Conservation (phyloP, 2,113 vertebrate genomes). For the Mobula hypostoma region DNA sequence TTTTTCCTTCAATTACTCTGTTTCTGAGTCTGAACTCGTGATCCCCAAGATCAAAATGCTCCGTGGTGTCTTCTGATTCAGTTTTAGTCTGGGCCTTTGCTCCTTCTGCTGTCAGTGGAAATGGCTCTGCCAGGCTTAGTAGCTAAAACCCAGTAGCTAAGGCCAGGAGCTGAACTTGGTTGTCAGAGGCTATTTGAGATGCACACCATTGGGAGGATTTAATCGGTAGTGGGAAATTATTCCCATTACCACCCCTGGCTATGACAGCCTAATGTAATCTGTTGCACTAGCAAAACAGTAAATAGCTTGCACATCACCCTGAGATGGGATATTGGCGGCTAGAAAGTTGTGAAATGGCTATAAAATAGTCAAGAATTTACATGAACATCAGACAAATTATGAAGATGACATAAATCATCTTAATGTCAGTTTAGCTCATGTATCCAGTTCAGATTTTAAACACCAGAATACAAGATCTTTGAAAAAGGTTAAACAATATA, state of each 20-base stretch:
- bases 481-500: not conserved
- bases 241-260: too few relatives aligned
- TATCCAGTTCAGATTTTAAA: not conserved
- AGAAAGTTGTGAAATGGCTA: not conserved
- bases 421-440: not conserved
- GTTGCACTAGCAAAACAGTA: not conserved
- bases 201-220: too few relatives aligned
- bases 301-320: not conserved
- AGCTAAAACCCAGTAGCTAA: too few relatives aligned
- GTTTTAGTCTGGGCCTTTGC: not conserved
- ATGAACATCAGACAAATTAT: not conserved
- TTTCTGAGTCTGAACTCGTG: not conserved
- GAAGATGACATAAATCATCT: not conserved
- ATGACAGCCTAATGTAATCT: too few relatives aligned
- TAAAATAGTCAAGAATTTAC: not conserved
- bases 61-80: not conserved
- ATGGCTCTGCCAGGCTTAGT: too few relatives aligned
- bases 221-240: too few relatives aligned
- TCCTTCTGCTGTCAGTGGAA: too few relatives aligned
- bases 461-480: not conserved
- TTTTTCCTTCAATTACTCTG: not conserved
- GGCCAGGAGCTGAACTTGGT: too few relatives aligned
- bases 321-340: not conserved
- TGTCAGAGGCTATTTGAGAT: too few relatives aligned
- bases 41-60: not conserved